Base-by-base conservation (phyloP, 2,113 vertebrate species). In the Phrynocephalus versicolor region DNA sequence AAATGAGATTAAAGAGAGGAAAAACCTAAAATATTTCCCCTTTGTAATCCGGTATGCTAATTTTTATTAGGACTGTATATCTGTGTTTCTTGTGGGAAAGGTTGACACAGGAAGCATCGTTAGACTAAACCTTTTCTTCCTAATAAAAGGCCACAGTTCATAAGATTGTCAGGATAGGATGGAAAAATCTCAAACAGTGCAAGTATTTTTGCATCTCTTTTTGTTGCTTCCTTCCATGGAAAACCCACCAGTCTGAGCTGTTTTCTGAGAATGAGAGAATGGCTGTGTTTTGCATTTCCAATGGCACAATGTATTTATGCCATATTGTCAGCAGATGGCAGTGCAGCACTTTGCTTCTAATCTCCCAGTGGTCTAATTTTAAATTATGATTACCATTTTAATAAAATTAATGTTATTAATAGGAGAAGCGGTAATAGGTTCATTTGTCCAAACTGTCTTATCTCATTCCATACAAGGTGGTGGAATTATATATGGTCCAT, bases 291-390 rank as follows among this genome's bases (percentile, higher is more conserved):
- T 64, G 57, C 27, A 0, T 0, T 85, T 25, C 6, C 2, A 0
- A 0, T 55, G 41, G 23, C 0, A 0, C n/a, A 67, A 5, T 35
- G 88, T 75, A 18, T 5, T 82, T 51, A 0, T 6, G 0, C 0
- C 1, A 6, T 13, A 13, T 2, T 35, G 88, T 83, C 96, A 94
- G 95, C 35, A 97, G 96, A 94, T 97, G 96, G 96, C 96, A 96
- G 90, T 92, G 88, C 12, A 1, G 91, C 45, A 80, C 94, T 88
- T 87, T 65, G 70, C 58, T 92, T 27, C 45, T n/a, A 33, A 8
- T 55, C 69, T 1, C 1, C 9, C 12, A 2, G 51, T 0, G 0
- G 84, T 30, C 57, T 16, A 23, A n/a, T 89, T 85, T 88, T 7
- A 55, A 83, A 86, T 58, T 1, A 60, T 10, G 35, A 62, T 77